Evolutionary conservation across 2,113 vertebrate species (phyloP).

Genomic region (Beaufortia kweichowensis): DNA sequence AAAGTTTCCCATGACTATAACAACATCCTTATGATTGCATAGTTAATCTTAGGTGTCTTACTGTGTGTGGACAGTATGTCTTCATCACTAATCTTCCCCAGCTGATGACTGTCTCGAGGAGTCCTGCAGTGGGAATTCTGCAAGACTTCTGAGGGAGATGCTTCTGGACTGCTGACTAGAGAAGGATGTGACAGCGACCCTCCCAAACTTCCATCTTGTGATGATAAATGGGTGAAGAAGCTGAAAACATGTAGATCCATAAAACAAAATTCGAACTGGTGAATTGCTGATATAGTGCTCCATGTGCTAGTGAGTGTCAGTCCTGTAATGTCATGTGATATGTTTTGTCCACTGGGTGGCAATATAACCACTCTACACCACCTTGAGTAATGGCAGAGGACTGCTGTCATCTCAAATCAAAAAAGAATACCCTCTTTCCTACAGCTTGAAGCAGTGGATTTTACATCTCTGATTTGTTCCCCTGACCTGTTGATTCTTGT

Average conservation of each 20-base stretch:
- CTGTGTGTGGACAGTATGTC: conserved; percentile 66
- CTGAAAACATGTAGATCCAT: conserved; percentile 48
- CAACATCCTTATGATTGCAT: background rate
- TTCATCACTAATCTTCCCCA: conserved; percentile 68
- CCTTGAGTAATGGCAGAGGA: no score
- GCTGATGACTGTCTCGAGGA: conserved; percentile 69
- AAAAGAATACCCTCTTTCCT: no score
- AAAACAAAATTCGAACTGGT: no score
- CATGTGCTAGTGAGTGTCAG: no score
- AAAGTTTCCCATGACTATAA: background rate
- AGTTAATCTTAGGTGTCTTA: conserved; percentile 47
- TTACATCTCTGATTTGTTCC: no score
- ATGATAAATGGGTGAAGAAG: conserved; percentile 68
- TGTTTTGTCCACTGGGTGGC: no score
- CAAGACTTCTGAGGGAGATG: conserved; percentile 68
- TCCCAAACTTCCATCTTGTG: conserved; percentile 69
- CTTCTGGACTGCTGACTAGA: conserved; percentile 75
- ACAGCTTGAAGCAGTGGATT: no score
- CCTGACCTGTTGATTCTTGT: conserved; percentile 72
- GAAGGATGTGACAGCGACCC: conserved; percentile 69
- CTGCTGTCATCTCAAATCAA: no score
- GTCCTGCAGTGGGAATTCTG: conserved; percentile 67
- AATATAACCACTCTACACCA: no score
- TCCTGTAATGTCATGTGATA: no score
- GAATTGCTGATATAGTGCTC: no score